Evolutionary conservation across 2,888 invertebrate genomes (phyloP).

Genomic region (Limnephilus lunatus): DNA sequence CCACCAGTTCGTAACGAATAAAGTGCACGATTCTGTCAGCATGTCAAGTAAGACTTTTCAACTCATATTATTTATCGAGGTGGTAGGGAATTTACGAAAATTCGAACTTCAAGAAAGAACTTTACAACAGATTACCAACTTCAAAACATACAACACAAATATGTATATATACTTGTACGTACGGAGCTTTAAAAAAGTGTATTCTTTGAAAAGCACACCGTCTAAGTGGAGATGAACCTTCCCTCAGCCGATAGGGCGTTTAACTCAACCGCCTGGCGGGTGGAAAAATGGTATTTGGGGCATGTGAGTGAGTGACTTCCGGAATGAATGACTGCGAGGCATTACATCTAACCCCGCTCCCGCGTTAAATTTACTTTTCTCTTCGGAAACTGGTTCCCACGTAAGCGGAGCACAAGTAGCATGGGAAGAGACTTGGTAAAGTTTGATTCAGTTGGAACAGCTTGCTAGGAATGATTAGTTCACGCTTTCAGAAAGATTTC

Average conservation of each 20-base stretch:
- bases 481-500: background rate
- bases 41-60: background rate
- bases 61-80: background rate
- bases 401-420: background rate
- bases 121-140: background rate
- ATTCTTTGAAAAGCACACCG: background rate
- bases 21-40: background rate
- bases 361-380: constrained; percentile 12
- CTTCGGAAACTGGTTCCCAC: background rate
- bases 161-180: background rate
- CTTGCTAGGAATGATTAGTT: background rate
- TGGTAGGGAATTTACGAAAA: background rate
- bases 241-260: background rate
- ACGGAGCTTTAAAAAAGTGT: background rate
- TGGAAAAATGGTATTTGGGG: constrained; percentile 5
- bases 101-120: background rate
- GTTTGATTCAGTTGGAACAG: background rate
- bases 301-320: constrained; percentile 17
- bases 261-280: background rate
- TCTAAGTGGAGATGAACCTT: constrained; percentile 2
- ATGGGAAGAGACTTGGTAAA: background rate
- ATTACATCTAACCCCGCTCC: background rate
- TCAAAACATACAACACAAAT: background rate
- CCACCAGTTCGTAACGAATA: background rate
- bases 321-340: constrained; percentile 15